Evolutionary conservation across 2,888 invertebrate species (phyloP).

Genomic region (Clanis bilineata): DNA sequence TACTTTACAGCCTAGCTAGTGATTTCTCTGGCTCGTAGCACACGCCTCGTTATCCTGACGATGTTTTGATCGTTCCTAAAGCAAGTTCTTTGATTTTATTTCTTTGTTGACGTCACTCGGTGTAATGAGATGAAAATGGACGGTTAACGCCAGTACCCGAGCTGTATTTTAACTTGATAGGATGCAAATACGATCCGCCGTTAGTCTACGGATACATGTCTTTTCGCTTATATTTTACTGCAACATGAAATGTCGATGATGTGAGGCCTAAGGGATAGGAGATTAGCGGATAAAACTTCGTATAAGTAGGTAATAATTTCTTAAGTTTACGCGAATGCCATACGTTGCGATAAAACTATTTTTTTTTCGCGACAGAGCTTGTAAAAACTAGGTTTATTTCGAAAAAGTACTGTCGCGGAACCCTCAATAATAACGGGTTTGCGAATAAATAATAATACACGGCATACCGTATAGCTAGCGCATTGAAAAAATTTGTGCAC

Average conservation of each 20-base stretch:
- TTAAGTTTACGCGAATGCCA: no score
- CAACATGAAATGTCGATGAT: not conserved
- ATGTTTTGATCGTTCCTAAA: not conserved
- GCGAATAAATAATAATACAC: no score
- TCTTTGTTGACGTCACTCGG: conserved; percentile 1
- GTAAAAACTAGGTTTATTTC: no score
- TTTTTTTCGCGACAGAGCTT: no score
- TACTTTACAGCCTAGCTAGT: no score
- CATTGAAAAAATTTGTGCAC: no score
- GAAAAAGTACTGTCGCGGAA: no score
- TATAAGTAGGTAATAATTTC: no score
- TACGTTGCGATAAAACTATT: no score
- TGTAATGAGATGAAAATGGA: not conserved
- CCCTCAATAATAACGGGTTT: no score
- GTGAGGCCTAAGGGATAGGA: not conserved
- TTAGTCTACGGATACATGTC: conserved; percentile 6
- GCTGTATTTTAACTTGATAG: conserved; percentile 8
- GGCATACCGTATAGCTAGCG: no score
- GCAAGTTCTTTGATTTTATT: not conserved
- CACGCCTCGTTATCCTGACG: not conserved
- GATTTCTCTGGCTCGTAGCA: no score
- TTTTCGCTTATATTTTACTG: conserved; percentile 7
- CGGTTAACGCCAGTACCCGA: not conserved
- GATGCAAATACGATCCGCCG: conserved; percentile 2
- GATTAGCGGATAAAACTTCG: not conserved